These are phyloP conservation scores for Melangyna quadrimaculata DNA, from an alignment of 2,888 invertebrate species.

Conservation along the genomic window DNA sequence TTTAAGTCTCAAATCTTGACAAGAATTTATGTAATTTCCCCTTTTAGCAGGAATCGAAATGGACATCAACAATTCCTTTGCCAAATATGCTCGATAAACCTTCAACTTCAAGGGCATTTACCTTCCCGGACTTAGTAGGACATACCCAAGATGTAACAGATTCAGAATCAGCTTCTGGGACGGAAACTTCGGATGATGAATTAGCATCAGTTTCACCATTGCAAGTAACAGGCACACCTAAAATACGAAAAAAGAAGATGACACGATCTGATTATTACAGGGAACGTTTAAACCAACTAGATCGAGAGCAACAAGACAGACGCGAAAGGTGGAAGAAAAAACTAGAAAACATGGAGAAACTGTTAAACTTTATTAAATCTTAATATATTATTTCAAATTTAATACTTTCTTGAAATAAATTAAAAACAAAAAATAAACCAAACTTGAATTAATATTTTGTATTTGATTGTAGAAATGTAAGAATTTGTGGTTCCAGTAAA, in stretches of 20 bases:
- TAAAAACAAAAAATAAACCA: no score
- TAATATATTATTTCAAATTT: not conserved
- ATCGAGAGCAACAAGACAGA: not conserved
- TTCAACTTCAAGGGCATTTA: not conserved
- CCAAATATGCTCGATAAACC: not conserved
- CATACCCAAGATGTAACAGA: not conserved
- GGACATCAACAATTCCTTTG: not conserved
- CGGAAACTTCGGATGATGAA: not conserved
- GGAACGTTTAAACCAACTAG: not conserved
- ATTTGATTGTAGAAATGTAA: no score
- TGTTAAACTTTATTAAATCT: not conserved
- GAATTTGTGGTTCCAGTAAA: no score
- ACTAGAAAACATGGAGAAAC: not conserved
- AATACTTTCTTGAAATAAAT: no score
- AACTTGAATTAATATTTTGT: no score
- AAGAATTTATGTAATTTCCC: not conserved
- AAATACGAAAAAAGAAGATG: not conserved
- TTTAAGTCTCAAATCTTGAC: no score
- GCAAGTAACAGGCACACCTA: not conserved
- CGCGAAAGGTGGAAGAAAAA: not conserved
- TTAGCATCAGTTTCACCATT: not conserved
- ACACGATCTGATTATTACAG: not conserved
- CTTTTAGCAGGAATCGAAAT: not conserved
- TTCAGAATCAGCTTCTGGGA: not conserved
- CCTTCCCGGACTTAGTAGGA: not conserved